Conservation (phyloP, 1,140 invertebrate species). For the Trichoplusia ni region DNA sequence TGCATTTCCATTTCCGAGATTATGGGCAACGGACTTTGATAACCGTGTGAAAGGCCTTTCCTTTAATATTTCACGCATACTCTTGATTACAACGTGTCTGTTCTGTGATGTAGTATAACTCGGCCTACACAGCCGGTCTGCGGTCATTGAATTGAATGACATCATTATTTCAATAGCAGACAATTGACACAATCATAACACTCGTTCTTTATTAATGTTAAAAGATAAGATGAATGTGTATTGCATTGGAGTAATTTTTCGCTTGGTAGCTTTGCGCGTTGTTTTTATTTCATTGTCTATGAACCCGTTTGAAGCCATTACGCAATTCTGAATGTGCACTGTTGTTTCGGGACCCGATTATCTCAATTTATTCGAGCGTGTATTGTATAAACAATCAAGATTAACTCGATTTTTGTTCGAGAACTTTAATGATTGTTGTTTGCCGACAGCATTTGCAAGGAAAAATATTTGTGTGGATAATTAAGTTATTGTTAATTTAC, state of each 20-base stretch:
- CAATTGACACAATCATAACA: conserved; percentile 43
- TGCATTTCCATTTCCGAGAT: background rate
- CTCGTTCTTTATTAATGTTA: conserved; percentile 27
- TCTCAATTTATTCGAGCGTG: background rate
- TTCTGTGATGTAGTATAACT: background rate
- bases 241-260: conserved; percentile 18
- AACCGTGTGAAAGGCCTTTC: conserved; percentile 24
- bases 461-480: too few relatives aligned
- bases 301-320: conserved; percentile 1
- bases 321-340: background rate
- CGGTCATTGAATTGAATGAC: conserved; percentile 38
- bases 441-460: too few relatives aligned
- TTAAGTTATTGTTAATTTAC: too few relatives aligned
- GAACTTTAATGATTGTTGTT: background rate
- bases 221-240: conserved; percentile 31
- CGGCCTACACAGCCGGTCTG: background rate
- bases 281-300: conserved; percentile 13
- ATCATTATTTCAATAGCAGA: conserved; percentile 39
- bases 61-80: background rate
- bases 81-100: background rate
- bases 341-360: conserved; percentile 8
- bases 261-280: conserved; percentile 5
- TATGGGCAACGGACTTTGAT: conserved; percentile 20
- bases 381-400: background rate
- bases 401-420: background rate